phyloP scores from a whole-genome alignment of 2,888 invertebrate species.

The Rosalia funebris region DNA sequence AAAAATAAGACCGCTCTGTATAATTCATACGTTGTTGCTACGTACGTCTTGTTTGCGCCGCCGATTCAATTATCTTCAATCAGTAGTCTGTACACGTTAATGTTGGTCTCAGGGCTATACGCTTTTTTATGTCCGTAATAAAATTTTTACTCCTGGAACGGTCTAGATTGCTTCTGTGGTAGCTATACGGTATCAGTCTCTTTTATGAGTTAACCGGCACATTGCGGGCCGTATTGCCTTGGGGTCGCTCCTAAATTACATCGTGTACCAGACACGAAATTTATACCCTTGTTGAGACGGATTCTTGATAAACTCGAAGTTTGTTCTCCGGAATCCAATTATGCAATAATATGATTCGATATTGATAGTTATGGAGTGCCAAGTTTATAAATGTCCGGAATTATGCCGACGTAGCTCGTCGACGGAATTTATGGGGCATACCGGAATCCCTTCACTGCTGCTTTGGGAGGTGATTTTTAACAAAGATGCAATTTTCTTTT shows the following conservation, averaged over 20 bases:
- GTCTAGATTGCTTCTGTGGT: constrained; percentile 5
- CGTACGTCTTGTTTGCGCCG: neutral
- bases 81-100: neutral
- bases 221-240: neutral
- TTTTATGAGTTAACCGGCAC: constrained; percentile 11
- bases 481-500: neutral
- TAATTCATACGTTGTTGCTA: neutral
- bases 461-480: neutral
- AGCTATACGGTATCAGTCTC: constrained; percentile 6
- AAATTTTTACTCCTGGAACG: constrained; percentile 2
- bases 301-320: constrained; percentile 1
- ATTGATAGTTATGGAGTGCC: constrained; percentile 11
- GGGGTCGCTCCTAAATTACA: neutral
- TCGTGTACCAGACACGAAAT: neutral
- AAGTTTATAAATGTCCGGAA: constrained; percentile 1
- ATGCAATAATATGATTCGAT: constrained; percentile 5
- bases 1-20: too few species aligned
- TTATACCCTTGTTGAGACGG: constrained; percentile 1
- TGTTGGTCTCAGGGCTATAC: neutral
- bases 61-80: neutral
- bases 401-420: constrained; percentile 1
- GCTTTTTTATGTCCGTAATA: constrained; percentile 3
- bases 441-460: neutral
- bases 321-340: constrained; percentile 18
- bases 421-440: neutral